A percentile compares a stretch with the other conserved stretches of the same genome.
Evolutionary conservation across 2,113 vertebrate species (phyloP).

Genomic region (Tylochromis polylepis): DNA sequence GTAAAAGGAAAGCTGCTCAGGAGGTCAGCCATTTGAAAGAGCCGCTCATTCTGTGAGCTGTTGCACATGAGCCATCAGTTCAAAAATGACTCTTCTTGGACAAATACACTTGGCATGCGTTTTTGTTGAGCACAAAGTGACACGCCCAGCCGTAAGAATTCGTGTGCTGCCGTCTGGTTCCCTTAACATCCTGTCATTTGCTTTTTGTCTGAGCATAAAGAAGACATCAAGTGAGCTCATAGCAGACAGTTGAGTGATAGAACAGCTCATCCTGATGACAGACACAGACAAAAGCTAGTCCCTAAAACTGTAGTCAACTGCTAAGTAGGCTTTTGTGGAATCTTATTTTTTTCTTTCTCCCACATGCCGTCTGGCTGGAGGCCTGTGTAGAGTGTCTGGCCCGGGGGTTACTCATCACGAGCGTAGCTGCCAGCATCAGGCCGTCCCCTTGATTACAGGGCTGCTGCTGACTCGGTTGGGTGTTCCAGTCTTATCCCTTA

Average conservation of each 20-base stretch:
- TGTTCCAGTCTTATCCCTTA: constrained; percentile 27
- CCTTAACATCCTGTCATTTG: constrained; percentile 34
- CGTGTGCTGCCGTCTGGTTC: constrained; percentile 8
- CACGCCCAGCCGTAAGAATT: constrained; percentile 20
- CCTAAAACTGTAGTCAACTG: constrained; percentile 30
- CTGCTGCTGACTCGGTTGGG: constrained; percentile 28
- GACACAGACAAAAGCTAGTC: constrained; percentile 40
- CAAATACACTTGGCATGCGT: neutral
- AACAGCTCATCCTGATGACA: constrained; percentile 58
- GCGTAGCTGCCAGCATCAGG: constrained; percentile 22
- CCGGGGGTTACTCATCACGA: constrained; percentile 54
- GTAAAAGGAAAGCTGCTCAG: constrained; percentile 12
- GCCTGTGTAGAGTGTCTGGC: constrained; percentile 50
- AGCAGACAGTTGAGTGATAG: constrained; percentile 59
- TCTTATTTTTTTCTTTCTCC: constrained; percentile 7
- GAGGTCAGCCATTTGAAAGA: constrained; percentile 19
- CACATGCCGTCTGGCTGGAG: constrained; percentile 23
- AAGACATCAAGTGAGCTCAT: constrained; percentile 60
- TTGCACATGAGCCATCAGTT: neutral
- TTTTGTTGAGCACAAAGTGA: neutral
- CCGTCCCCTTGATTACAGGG: constrained; percentile 35
- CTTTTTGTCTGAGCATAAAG: constrained; percentile 49
- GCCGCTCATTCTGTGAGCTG: neutral
- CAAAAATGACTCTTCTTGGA: neutral
- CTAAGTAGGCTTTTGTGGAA: constrained; percentile 48